These are phyloP conservation scores for Ferdinandea cuprea DNA, from an alignment of 2,888 invertebrate genomes.

Conservation along the genomic window DNA sequence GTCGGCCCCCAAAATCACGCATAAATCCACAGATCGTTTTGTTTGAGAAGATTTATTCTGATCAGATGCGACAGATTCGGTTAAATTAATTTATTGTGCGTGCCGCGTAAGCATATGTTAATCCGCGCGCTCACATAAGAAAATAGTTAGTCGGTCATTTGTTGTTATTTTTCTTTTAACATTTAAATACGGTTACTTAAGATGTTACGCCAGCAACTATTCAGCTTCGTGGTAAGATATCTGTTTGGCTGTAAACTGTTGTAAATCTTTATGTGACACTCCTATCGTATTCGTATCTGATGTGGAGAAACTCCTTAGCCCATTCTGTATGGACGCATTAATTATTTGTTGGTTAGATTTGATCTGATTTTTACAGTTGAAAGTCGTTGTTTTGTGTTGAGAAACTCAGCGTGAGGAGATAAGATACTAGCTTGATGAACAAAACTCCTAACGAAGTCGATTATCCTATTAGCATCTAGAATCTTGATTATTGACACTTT, in stretches of 20 bases:
- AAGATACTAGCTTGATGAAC: slow-evolving; percentile 14
- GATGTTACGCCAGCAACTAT: neutral
- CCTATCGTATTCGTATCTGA: neutral
- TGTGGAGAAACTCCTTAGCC: no score
- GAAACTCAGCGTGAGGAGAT: slow-evolving; percentile 1
- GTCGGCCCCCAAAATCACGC: slow-evolving; percentile 58
- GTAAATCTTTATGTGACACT: slow-evolving; percentile 52
- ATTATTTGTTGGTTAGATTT: slow-evolving; percentile 38
- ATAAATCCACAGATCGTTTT: slow-evolving; percentile 67
- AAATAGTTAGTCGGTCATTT: neutral
- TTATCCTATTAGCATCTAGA: slow-evolving; percentile 38
- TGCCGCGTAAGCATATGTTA: slow-evolving; percentile 67
- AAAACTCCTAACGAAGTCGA: slow-evolving; percentile 52
- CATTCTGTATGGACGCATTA: slow-evolving; percentile 36
- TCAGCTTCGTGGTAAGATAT: slow-evolving; percentile 4
- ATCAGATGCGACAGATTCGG: slow-evolving; percentile 67
- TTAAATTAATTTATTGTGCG: slow-evolving; percentile 70
- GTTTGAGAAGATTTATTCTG: slow-evolving; percentile 69
- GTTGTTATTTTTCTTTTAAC: slow-evolving; percentile 19
- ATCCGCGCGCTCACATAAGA: slow-evolving; percentile 32
- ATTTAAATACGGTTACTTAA: neutral
- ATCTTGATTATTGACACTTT: slow-evolving; percentile 18
- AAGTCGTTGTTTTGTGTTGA: neutral
- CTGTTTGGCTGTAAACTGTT: slow-evolving; percentile 12
- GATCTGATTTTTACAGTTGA: slow-evolving; percentile 63